Base-by-base conservation (phyloP, 2,113 vertebrate species). In the Myrmophylax atrothorax region DNA sequence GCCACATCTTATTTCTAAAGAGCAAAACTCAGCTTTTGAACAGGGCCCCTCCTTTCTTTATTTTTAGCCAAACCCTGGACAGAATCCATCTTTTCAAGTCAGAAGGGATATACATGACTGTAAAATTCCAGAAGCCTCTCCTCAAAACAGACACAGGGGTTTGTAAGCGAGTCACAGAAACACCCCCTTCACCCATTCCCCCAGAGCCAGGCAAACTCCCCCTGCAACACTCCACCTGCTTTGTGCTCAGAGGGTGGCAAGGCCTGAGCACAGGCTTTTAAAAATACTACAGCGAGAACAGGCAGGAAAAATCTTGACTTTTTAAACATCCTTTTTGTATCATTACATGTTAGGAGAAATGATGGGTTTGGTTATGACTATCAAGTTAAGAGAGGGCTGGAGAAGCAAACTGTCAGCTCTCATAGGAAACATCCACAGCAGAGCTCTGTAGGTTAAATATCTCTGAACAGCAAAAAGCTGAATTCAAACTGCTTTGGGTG, bases 141-240 rank as follows among this genome's bases (percentile, higher is more conserved):
- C 90, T 86, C 60, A 67, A 44, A 95, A 93, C 40, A 93, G 84
- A 90, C 87, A 95, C 81, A 55, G 31, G 96, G 83, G 69, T 89
- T 92, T 92, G 80, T 93, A 93, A 93, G 90, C 84, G 87, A 91
- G 89, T 87, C 84, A 82, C 69, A 94, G 20, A 76, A 94, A 91
- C 74, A 95, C 37, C 49, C 87, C 78, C 81, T 84, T 84, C 67
- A 81, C 87, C 73, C 56, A 20, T 91, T 92, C 74, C 94, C 80
- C 40, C 42, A 40, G 62, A 40, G 91, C 87, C 35, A 62, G 52
- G 62, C n/a, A 28, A 93, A 40, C 49, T 90, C 89, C 73, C 90
- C 74, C 53, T 64, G 90, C 70, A 93, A 38, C 50, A 20, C 44
- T 97, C 78, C 58, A 74, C 66, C 28, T 75, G 50, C 66, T 72